Percentiles rank a stretch among this genome's conserved stretches.
Conservation (phyloP, 2,888 invertebrate species). For the Heliconius ismenius region DNA sequence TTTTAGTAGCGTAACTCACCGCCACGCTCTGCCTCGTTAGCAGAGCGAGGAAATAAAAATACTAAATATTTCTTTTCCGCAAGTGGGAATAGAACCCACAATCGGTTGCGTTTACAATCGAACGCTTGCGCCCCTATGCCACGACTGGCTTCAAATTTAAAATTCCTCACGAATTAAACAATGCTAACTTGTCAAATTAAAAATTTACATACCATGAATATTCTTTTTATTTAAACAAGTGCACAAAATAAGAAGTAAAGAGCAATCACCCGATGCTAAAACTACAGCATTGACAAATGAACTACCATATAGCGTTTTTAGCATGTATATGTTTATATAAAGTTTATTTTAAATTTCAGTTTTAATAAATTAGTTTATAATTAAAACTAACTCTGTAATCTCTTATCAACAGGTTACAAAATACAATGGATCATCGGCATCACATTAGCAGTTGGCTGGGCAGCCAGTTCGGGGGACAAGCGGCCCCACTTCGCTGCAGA, state of each 20-base stretch:
- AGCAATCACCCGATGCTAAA: not conserved
- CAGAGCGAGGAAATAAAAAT: not conserved
- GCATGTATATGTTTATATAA: too few relatives aligned
- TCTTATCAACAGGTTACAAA: slow-evolving; percentile 49
- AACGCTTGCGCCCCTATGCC: not conserved
- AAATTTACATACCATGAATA: too few relatives aligned
- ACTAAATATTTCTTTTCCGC: not conserved
- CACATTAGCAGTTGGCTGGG: slow-evolving; percentile 53
- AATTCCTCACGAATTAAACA: too few relatives aligned
- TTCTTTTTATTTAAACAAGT: too few relatives aligned
- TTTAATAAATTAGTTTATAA: too few relatives aligned
- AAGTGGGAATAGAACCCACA: too few relatives aligned
- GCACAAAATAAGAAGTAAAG: too few relatives aligned
- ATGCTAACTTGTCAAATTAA: too few relatives aligned
- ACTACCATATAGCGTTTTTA: too few relatives aligned
- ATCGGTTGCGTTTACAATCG: not conserved
- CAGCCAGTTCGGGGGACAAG: slow-evolving; percentile 63
- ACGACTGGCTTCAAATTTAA: not conserved
- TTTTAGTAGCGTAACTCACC: too few relatives aligned
- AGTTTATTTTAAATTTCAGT: too few relatives aligned
- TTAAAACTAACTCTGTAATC: not conserved
- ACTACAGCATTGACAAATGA: not conserved
- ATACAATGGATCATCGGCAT: slow-evolving; percentile 55
- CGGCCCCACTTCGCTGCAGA: slow-evolving; percentile 71
- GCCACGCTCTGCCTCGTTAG: not conserved